A percentile compares a stretch with the other conserved stretches of the same genome.
Conservation (phyloP, 2,797 vertebrate species). For the Fistularia tabacaria region DNA sequence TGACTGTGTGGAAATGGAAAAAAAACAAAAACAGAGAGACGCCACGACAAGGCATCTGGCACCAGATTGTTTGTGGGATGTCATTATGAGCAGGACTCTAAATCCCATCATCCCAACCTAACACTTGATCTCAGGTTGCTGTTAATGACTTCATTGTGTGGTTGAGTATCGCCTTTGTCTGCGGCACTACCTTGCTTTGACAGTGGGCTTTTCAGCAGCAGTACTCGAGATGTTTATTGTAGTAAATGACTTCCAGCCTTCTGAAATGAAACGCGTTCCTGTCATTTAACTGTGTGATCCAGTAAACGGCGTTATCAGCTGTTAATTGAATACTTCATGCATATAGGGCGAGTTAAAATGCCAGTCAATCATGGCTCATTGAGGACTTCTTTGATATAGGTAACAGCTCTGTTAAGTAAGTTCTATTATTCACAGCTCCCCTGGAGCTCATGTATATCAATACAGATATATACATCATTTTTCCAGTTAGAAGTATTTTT, state of each 20-base stretch:
- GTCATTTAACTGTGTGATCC: slow-evolving; percentile 2
- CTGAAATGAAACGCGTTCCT: neutral
- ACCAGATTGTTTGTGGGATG: slow-evolving; percentile 31
- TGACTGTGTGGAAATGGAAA: neutral
- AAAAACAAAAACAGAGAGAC: slow-evolving; percentile 3
- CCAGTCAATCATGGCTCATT: neutral
- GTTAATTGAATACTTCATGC: neutral
- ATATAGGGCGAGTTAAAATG: slow-evolving; percentile 6
- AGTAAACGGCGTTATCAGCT: slow-evolving; percentile 5
- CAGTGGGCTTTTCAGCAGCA: slow-evolving; percentile 12
- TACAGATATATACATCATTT: no score
- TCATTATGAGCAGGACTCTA: slow-evolving; percentile 43
- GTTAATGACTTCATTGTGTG: slow-evolving; percentile 49
- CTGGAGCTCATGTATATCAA: no score
- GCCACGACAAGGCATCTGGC: slow-evolving; percentile 26
- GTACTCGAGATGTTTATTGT: slow-evolving; percentile 21
- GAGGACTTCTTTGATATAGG: slow-evolving; percentile 7
- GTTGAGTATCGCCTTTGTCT: slow-evolving; percentile 40
- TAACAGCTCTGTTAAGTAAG: neutral
- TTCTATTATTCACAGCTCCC: neutral
- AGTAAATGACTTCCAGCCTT: slow-evolving; percentile 10
- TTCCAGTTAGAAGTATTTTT: no score
- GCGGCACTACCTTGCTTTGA: slow-evolving; percentile 18
- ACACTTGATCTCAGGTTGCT: slow-evolving; percentile 36
- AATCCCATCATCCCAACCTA: slow-evolving; percentile 53